phyloP scores from a whole-genome alignment of 1,140 invertebrate species.

The Aphelinus atriplicis region DNA sequence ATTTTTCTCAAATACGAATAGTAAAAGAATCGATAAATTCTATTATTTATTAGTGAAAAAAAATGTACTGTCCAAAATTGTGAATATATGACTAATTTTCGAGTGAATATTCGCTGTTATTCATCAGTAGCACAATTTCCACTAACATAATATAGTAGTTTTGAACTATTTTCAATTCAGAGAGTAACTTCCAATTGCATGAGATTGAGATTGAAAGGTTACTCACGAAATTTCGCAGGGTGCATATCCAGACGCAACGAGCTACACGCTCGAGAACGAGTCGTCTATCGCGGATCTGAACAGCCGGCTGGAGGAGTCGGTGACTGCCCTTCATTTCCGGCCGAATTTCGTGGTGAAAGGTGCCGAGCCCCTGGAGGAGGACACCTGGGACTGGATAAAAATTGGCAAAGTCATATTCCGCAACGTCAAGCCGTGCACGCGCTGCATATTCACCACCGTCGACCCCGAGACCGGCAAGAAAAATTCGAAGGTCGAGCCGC shows the following conservation, averaged over 20 bases:
- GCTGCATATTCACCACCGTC: conserved; percentile 72
- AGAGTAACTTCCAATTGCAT: too few relatives aligned
- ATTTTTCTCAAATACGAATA: too few relatives aligned
- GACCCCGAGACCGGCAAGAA: conserved; percentile 68
- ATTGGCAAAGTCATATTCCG: conserved; percentile 72
- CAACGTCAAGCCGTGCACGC: conserved; percentile 73
- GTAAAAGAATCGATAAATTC: too few relatives aligned
- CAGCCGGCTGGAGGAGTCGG: conserved; percentile 64
- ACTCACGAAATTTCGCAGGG: conserved; percentile 59
- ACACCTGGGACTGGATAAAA: conserved; percentile 76
- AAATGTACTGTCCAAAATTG: too few relatives aligned
- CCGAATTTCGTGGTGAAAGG: conserved; percentile 77
- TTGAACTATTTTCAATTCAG: too few relatives aligned
- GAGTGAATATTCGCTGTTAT: too few relatives aligned
- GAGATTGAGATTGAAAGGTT: neutral
- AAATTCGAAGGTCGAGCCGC: conserved; percentile 65
- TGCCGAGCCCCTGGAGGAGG: conserved; percentile 72
- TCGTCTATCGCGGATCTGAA: conserved; percentile 74
- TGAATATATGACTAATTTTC: too few relatives aligned
- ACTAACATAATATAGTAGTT: too few relatives aligned
- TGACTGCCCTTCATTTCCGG: conserved; percentile 71
- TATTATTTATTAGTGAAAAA: too few relatives aligned
- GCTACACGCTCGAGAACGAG: conserved; percentile 72
- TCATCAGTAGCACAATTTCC: too few relatives aligned
- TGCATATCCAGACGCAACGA: conserved; percentile 69